phyloP scores from a whole-genome alignment of 2,888 invertebrate genomes.

The Apomyelois bistriatella region DNA sequence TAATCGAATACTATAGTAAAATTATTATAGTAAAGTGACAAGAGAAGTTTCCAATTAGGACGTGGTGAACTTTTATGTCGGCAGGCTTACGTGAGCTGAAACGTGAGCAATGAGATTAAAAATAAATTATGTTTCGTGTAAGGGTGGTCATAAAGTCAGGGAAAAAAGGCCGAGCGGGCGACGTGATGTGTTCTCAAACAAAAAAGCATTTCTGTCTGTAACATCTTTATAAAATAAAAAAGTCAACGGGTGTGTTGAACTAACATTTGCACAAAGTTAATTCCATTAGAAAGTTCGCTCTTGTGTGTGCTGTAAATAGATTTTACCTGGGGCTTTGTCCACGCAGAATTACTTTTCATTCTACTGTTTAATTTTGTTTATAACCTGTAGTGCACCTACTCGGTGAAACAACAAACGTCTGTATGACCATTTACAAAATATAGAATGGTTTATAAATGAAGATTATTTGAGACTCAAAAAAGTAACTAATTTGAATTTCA shows the following conservation, averaged over 20 bases:
- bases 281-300: slow-evolving; percentile 7
- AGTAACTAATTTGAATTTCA: no score
- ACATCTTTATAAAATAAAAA: slow-evolving; percentile 17
- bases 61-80: slow-evolving; percentile 72
- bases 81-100: slow-evolving; percentile 72
- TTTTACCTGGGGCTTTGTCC: slow-evolving; percentile 11
- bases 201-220: slow-evolving; percentile 16
- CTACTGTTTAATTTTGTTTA: slow-evolving; percentile 6
- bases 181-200: slow-evolving; percentile 22
- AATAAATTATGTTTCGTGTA: slow-evolving; percentile 67
- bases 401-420: background rate
- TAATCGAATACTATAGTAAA: background rate
- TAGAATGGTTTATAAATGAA: no score
- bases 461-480: no score
- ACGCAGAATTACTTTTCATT: slow-evolving; percentile 11
- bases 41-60: slow-evolving; percentile 66
- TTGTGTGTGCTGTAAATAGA: slow-evolving; percentile 8
- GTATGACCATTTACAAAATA: background rate
- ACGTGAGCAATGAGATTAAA: slow-evolving; percentile 73
- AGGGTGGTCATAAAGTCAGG: slow-evolving; percentile 46
- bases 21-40: slow-evolving; percentile 32
- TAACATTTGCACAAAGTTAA: slow-evolving; percentile 14
- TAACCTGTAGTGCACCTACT: background rate
- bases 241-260: slow-evolving; percentile 10
- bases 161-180: slow-evolving; percentile 31